These are phyloP conservation scores for Rhinoderma darwinii DNA, from an alignment of 2,113 vertebrate genomes.

Conservation along the genomic window DNA sequence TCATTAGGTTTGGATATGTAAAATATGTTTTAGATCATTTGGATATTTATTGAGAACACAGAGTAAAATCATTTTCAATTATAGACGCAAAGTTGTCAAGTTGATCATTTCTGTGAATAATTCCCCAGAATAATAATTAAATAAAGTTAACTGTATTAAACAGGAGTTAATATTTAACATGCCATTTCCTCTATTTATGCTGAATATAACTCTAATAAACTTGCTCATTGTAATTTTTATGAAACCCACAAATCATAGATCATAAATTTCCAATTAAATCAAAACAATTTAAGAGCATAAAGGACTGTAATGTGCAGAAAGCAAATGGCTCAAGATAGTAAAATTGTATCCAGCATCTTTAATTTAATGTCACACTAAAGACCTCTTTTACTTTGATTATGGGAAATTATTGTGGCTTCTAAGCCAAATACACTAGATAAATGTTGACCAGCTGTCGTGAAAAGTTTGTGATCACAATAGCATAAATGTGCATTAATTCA, in stretches of 20 bases:
- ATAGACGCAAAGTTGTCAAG: not conserved
- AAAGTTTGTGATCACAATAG: not conserved
- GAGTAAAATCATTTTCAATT: not conserved
- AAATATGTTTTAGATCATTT: conserved; percentile 20
- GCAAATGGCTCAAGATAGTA: not conserved
- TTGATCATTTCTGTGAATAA: conserved; percentile 14
- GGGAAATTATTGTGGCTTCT: not conserved
- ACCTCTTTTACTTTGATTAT: not conserved
- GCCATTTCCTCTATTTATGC: conserved; percentile 1
- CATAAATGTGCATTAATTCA: not conserved
- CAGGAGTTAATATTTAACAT: conserved; percentile 32
- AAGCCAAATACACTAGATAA: not conserved
- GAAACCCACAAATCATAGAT: conserved; percentile 46
- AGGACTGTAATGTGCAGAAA: not conserved
- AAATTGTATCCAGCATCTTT: conserved; percentile 5
- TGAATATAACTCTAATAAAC: conserved; percentile 30
- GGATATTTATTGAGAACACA: conserved; percentile 1
- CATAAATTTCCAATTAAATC: conserved; percentile 48
- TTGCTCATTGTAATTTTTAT: conserved; percentile 31
- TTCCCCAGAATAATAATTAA: conserved; percentile 26
- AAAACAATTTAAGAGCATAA: conserved; percentile 23
- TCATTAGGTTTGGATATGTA: not conserved
- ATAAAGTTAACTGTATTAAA: conserved; percentile 38
- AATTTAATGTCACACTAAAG: conserved; percentile 28
- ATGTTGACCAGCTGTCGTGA: not conserved